These are phyloP conservation scores for Mycalesis mineus DNA, from an alignment of 2,888 invertebrate species.

Conservation along the genomic window DNA sequence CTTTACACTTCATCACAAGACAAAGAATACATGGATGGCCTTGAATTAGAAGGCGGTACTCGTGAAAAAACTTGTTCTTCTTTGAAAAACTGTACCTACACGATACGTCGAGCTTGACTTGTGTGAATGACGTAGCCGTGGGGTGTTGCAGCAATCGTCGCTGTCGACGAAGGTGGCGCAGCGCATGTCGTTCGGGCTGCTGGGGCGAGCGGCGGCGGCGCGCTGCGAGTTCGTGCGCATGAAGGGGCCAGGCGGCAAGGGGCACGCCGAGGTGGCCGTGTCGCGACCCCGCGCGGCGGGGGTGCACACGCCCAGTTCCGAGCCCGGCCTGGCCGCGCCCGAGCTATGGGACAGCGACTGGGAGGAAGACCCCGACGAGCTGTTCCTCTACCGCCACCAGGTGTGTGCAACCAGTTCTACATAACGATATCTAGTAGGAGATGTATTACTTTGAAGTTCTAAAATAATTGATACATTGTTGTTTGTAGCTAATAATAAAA, in stretches of 20 bases:
- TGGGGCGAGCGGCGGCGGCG: conserved; percentile 79
- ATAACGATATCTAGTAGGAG: no score
- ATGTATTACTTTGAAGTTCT: no score
- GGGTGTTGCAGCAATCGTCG: conserved; percentile 86
- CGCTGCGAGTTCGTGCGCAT: conserved; percentile 98
- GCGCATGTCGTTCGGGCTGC: conserved; percentile 95
- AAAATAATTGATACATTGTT: no score
- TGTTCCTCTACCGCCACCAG: conserved; percentile 88
- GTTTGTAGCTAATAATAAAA: no score
- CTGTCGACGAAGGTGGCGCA: conserved; percentile 96
- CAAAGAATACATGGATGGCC: no score
- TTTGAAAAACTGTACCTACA: no score
- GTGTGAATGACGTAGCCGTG: conserved; percentile 31
- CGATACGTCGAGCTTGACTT: no score
- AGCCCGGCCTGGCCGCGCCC: conserved; percentile 90
- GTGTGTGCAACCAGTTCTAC: conserved; percentile 46
- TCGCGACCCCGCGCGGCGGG: conserved; percentile 95
- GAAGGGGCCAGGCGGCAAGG: conserved; percentile 97
- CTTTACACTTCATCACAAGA: no score
- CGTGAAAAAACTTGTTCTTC: no score
- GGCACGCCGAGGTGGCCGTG: conserved; percentile 97
- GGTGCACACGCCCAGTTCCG: conserved; percentile 95
- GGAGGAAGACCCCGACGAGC: conserved; percentile 92
- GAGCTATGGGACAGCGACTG: conserved; percentile 94
- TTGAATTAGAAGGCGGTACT: no score